Conservation (phyloP, 2,888 invertebrate species). For the Stomorhina lunata region DNA sequence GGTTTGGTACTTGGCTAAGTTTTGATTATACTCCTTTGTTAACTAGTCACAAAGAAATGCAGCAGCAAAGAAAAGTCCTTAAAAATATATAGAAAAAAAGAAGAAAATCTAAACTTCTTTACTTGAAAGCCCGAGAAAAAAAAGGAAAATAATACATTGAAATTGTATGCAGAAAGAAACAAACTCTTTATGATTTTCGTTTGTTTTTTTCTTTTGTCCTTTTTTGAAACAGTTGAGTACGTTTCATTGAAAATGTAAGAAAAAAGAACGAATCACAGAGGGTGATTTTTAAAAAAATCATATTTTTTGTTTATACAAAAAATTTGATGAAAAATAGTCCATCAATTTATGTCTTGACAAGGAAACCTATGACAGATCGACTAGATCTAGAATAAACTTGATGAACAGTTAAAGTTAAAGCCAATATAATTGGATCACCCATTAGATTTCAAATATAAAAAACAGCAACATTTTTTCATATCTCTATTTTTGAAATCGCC, state of each 20-base stretch:
- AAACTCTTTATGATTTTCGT: constrained; percentile 35
- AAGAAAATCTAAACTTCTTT: constrained; percentile 8
- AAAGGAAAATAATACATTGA: constrained; percentile 15
- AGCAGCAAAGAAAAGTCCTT: neutral
- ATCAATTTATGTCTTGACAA: no score
- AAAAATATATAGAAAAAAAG: neutral
- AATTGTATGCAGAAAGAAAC: constrained; percentile 49
- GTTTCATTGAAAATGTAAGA: constrained; percentile 27
- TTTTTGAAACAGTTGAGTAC: constrained; percentile 34
- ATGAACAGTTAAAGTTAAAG: no score
- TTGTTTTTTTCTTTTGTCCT: constrained; percentile 6
- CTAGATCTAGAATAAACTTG: no score
- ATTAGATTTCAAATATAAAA: no score
- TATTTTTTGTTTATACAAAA: no score
- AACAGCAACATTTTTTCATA: no score
- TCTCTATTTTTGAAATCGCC: neutral
- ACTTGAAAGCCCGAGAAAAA: neutral
- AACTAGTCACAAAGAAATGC: neutral
- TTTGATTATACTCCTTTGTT: constrained; percentile 40
- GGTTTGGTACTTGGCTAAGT: constrained; percentile 49
- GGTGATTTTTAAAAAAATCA: no score
- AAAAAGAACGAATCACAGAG: neutral
- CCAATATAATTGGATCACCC: no score
- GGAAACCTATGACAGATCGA: no score
- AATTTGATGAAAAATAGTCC: no score